Evolutionary conservation across 2,888 invertebrate species (phyloP).

Genomic region (Strigamia transsilvanica): DNA sequence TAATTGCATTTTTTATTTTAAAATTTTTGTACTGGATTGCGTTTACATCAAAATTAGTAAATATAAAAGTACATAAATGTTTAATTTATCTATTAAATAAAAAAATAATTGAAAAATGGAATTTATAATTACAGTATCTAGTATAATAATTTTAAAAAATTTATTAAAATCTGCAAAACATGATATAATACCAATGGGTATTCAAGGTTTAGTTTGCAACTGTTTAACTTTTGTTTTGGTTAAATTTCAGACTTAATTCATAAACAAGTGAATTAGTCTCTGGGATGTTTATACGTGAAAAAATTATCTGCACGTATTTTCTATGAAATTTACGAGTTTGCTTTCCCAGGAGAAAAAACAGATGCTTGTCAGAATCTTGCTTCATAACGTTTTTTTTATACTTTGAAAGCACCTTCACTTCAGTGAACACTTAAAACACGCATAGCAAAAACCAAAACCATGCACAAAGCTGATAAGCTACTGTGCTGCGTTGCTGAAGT

Average conservation of each 20-base stretch:
- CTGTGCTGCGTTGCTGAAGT: constrained; percentile 36
- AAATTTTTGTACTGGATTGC: too few species aligned
- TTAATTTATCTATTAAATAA: too few species aligned
- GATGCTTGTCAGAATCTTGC: constrained; percentile 45
- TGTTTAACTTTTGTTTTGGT: not conserved
- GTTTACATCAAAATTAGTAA: too few species aligned
- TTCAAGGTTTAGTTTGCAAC: too few species aligned
- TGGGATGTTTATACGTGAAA: not conserved
- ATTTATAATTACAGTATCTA: too few species aligned
- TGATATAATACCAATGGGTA: too few species aligned
- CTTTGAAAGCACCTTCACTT: constrained; percentile 19
- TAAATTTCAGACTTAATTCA: not conserved
- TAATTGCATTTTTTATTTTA: not conserved
- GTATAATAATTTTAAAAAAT: too few species aligned
- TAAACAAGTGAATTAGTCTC: constrained; percentile 5
- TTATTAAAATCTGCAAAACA: too few species aligned
- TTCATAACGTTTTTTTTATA: constrained; percentile 12
- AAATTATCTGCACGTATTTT: not conserved
- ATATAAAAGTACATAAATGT: too few species aligned
- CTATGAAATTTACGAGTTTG: not conserved
- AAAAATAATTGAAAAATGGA: too few species aligned
- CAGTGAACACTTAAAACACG: constrained; percentile 42
- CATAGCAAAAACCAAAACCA: constrained; percentile 46
- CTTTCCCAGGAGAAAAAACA: constrained; percentile 36
- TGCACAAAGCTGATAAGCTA: constrained; percentile 44